Evolutionary conservation across 2,888 invertebrate genomes (phyloP).

Genomic region (Siphonodentalium dalli): DNA sequence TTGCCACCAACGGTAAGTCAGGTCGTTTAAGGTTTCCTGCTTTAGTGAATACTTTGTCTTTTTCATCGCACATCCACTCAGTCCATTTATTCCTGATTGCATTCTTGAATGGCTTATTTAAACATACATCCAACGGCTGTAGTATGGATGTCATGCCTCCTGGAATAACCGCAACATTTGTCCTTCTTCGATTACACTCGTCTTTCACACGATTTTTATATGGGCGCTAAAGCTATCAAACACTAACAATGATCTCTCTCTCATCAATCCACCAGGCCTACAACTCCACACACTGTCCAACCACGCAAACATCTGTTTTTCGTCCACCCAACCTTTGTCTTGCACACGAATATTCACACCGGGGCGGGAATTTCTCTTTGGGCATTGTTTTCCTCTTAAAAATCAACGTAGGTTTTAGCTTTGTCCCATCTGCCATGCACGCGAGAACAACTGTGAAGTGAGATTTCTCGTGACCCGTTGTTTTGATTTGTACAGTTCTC

Average conservation of each 20-base stretch:
- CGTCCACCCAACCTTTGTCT: constrained; percentile 29
- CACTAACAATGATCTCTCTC: no score
- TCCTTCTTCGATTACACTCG: no score
- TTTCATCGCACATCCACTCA: constrained; percentile 13
- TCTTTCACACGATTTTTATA: no score
- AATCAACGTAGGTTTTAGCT: constrained; percentile 27
- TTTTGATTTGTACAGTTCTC: constrained; percentile 16
- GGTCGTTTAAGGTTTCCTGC: constrained; percentile 19
- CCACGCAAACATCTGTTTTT: constrained; percentile 11
- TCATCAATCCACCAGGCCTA: constrained; percentile 21
- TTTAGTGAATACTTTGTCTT: background rate
- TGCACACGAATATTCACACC: constrained; percentile 20
- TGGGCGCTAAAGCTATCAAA: no score
- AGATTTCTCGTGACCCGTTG: constrained; percentile 22
- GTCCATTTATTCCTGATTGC: constrained; percentile 11
- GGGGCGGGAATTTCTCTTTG: constrained; percentile 24
- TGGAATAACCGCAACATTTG: no score
- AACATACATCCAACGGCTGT: no score
- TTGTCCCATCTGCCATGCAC: constrained; percentile 29
- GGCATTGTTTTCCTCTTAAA: constrained; percentile 33
- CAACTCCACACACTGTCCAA: constrained; percentile 21
- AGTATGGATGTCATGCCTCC: no score
- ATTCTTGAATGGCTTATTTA: no score
- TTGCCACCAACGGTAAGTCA: constrained; percentile 8
- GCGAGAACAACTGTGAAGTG: constrained; percentile 32